Evolutionary conservation across 1,140 invertebrate genomes (phyloP), one percentile per base, ranked within the genome.

Genomic region (Micrasema longulum): DNA sequence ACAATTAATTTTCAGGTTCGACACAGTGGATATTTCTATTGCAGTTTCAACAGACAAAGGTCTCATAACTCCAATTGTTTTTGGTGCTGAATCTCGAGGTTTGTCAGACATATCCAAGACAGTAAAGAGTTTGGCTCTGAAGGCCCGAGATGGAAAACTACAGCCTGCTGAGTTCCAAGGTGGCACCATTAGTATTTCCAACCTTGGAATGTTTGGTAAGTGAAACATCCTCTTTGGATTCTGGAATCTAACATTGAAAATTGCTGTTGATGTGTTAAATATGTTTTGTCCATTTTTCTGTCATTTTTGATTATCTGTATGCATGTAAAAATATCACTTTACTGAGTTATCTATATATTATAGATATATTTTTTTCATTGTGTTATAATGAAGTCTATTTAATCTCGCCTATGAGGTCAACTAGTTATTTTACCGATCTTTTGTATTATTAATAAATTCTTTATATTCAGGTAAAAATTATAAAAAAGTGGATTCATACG

Each of bases 81-180:
- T 97, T 81, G 89, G 91, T 77, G 97, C 97, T 1, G 96, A 99
- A 79, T 89, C 88, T 50, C 97, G 98, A 82, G 97, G 98, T 16
- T 86, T 99, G 52, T 86, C 92, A 43, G 89, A 95, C 77, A 99
- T 99, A 73, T 95, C 93, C 65, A 88, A 87, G 74, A 92, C 94
- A 76, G 91, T 98, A 1, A 95, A 95, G 81, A 85, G 87, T 67
- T 84, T 99, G 66, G 97, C 97, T 0, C 87, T 82, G 2, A 97
- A 95, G 85, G 98, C 98, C 0, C 91, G 95, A 76, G 94, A 95
- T 26, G 95, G 95, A 53, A 98, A 97, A 84, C 85, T 99, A 4
- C 91, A 97, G 79, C 98, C 98, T 1, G 92, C 97, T 36, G 98
- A 99, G 84, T 99, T 97, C 83, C 95, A 99, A 88, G 97, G 97